A percentile compares a stretch with the other conserved stretches of the same genome.
phyloP scores from a whole-genome alignment of 1,140 invertebrate genomes.

The Dreissena polymorpha region DNA sequence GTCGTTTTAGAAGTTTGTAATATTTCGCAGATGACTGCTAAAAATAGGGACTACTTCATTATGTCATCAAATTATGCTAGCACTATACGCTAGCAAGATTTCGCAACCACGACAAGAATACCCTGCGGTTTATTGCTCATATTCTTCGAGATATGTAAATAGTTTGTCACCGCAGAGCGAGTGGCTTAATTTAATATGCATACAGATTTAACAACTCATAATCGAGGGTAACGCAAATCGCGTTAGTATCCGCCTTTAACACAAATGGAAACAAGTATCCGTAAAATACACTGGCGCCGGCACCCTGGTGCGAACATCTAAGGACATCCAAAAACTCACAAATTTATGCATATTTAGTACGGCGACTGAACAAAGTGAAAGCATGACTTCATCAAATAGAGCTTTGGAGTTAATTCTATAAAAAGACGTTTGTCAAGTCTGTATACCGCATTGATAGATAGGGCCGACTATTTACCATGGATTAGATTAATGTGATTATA shows the following conservation, averaged over 20 bases:
- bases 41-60: too few species aligned
- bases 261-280: slow-evolving; percentile 36
- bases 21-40: too few species aligned
- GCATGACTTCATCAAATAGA: slow-evolving; percentile 45
- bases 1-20: too few species aligned
- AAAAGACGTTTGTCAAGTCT: slow-evolving; percentile 47
- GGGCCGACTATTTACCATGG: slow-evolving; percentile 14
- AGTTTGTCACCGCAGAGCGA: too few species aligned
- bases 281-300: slow-evolving; percentile 44
- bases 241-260: slow-evolving; percentile 17
- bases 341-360: slow-evolving; percentile 46
- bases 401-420: slow-evolving; percentile 48
- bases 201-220: slow-evolving; percentile 3
- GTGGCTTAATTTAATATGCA: too few species aligned
- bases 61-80: too few species aligned
- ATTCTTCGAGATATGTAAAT: too few species aligned
- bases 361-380: slow-evolving; percentile 54
- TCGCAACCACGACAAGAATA: too few species aligned
- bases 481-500: slow-evolving; percentile 46
- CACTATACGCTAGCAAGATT: too few species aligned
- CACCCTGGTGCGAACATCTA: slow-evolving; percentile 28
- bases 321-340: slow-evolving; percentile 37
- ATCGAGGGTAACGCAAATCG: slow-evolving; percentile 24
- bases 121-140: too few species aligned
- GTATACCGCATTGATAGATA: slow-evolving; percentile 41